Evolutionary conservation across 2,113 vertebrate species (phyloP), one percentile per base, ranked within the genome.

Genomic region (Chelonoidis abingdonii): DNA sequence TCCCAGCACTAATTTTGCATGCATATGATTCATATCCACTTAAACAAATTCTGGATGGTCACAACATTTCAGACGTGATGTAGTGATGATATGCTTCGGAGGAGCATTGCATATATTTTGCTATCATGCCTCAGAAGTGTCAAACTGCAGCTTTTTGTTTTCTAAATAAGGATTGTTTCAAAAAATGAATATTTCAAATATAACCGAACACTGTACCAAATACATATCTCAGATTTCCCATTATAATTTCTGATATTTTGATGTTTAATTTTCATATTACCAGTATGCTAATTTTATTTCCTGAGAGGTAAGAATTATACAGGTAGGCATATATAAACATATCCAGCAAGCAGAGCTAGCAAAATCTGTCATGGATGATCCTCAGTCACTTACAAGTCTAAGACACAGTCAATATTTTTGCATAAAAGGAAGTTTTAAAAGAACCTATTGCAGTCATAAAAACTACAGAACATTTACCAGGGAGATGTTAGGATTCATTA

Each of bases 401-500:
- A 82, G 22, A 50, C 0, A 69, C 3, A 84, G 29, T 41, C 29
- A 25, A 78, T 17, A 87, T 24, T 44, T 49, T 84, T 11, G 11
- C 8, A 92, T 86, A 47, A 95, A 87, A 97, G 53, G 94, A 93
- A 93, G 3, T 27, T 44, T 3, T 22, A 50, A 94, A 95, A 21
- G 83, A 8, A 41, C 8, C 8, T 69, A 83, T 29, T 62, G 50
- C 17, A 53, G 19, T 94, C 86, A 96, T 76, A 87, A 95, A 83
- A 0, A 9, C 29, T 57, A 41, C 29, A 93, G 86, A 91, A 75
- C 21, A 86, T 94, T 93, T 96, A 89, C 27, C 38, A 88, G 56
- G 47, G 44, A 93, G 35, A 94, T 78, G 35, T 57, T 96, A 89
- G 54, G 86, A 92, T 90, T 86, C 92, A 92, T 96, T 90, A 91